Conservation (phyloP, 2,113 vertebrate species). For the Fregata magnificens region DNA sequence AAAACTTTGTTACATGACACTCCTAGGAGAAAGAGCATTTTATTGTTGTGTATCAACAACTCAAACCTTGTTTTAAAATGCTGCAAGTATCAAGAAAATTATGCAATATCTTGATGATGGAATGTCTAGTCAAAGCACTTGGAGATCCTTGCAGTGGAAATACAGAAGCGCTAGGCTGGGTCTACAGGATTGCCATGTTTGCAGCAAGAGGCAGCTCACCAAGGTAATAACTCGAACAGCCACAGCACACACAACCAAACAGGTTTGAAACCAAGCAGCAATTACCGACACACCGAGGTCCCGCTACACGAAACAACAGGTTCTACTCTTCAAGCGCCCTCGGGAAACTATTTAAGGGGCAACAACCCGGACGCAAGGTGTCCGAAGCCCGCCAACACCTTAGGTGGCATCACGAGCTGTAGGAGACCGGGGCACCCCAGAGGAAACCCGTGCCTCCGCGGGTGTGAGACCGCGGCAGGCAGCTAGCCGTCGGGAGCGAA, state of each 20-base stretch:
- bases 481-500: too few relatives aligned
- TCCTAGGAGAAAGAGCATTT: background rate
- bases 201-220: background rate
- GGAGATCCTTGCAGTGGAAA: background rate
- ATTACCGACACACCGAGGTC: background rate
- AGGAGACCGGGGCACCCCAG: rapidly evolving
- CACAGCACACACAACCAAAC: rapidly evolving
- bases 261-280: background rate
- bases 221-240: background rate
- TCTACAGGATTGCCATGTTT: too few relatives aligned
- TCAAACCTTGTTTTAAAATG: background rate
- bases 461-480: rapidly evolving
- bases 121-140: background rate
- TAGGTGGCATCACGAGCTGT: rapidly evolving
- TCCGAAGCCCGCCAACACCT: rapidly evolving
- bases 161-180: background rate
- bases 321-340: rapidly evolving
- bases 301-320: rapidly evolving
- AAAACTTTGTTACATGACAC: constrained; percentile 52
- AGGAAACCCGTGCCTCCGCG: rapidly evolving
- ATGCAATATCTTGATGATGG: rapidly evolving
- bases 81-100: background rate
- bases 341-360: rapidly evolving
- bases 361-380: background rate
- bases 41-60: background rate